Evolutionary conservation across 2,113 vertebrate species (phyloP), one percentile per base, ranked within the genome.

Genomic region (Acanthisitta chloris): DNA sequence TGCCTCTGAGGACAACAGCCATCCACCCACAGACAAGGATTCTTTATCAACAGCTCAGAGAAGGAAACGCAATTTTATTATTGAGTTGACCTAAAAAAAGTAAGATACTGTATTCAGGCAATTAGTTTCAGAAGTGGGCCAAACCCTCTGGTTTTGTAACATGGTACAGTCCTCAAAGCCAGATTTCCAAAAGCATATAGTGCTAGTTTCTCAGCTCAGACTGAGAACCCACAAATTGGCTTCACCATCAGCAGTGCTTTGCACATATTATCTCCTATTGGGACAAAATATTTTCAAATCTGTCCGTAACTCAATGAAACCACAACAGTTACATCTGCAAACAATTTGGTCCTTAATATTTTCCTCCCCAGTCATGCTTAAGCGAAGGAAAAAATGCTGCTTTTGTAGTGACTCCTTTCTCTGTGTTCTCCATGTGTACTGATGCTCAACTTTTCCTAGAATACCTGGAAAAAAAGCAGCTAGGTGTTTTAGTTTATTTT

Each of bases 321-420:
- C 93, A 88, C 88, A 93, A 70, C 67, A 90, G 49, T 91, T 80
- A 90, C 87, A 97, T 92, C 78, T 96, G 93, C 81, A 91, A 96
- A 83, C 85, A 92, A 92, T 96, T 93, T 78, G 28, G 38, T 40
- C 61, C 55, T 45, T 42, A 88, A 61, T 58, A 81, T 86, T 95
- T 94, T 93, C 67, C 58, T 88, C 62, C 28, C 17, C 55, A 83
- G 46, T 74, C 79, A 78, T 34, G 40, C 59, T 89, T 70, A 54
- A 6, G 26, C 74, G 80, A 66, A 73, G 76, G 21, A 61, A 80
- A 78, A 88, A 81, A 66, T 12, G 18, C 34, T 76, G 31, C 48
- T 93, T 87, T n/a, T 34, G 42, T 2, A 83, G 70, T 33, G 54
- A 54, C 28, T 46, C 3, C 18, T 87, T 92, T 14, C 72, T 34